Conservation (phyloP, 1,140 invertebrate genomes). For the Micrasema minimum region DNA sequence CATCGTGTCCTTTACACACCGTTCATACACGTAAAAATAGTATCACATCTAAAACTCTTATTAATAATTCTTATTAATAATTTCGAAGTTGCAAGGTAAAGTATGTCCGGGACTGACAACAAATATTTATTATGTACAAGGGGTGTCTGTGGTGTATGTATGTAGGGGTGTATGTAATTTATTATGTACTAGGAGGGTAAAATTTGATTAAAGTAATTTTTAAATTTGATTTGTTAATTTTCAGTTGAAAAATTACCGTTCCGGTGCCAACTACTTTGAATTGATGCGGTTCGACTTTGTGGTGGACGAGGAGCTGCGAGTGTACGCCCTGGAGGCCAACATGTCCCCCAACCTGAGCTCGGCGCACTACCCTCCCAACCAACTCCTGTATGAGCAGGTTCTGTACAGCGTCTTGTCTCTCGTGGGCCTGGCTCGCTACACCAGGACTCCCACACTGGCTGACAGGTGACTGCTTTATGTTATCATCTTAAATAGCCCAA, state of each 20-base stretch:
- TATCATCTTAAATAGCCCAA: too few relatives aligned
- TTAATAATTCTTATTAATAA: too few relatives aligned
- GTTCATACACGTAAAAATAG: too few relatives aligned
- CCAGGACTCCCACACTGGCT: conserved; percentile 58
- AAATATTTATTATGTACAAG: too few relatives aligned
- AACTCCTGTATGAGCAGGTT: conserved; percentile 92
- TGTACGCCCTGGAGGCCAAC: conserved; percentile 95
- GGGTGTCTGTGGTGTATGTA: too few relatives aligned
- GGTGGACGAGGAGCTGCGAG: conserved; percentile 87
- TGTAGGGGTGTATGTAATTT: too few relatives aligned
- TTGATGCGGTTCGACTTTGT: conserved; percentile 94
- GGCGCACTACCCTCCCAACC: conserved; percentile 89
- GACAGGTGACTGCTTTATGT: conserved; percentile 62
- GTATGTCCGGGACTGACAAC: too few relatives aligned
- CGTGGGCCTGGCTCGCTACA: conserved; percentile 77
- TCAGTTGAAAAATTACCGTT: conserved; percentile 65
- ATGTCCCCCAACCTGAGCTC: conserved; percentile 98
- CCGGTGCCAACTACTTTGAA: conserved; percentile 89
- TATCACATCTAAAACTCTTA: too few relatives aligned
- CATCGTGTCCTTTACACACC: too few relatives aligned
- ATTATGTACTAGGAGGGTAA: too few relatives aligned
- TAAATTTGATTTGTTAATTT: neutral
- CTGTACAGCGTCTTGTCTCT: conserved; percentile 86
- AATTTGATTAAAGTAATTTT: too few relatives aligned
- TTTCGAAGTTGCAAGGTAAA: too few relatives aligned